These are phyloP conservation scores for Drosophila chauvacae DNA, from an alignment of 1,140 invertebrate species.

Conservation along the genomic window DNA sequence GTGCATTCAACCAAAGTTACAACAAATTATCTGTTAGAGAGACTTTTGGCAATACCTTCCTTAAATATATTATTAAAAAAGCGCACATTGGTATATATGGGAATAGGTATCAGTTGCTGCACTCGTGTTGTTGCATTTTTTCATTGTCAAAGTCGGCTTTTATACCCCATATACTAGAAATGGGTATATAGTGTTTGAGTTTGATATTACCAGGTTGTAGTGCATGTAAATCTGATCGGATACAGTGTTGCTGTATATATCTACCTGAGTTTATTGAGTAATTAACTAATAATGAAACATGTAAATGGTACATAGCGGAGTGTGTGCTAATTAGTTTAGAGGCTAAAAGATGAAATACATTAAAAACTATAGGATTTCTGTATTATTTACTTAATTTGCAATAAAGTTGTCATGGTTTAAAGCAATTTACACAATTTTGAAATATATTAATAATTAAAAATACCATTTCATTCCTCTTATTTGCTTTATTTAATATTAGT, in stretches of 20 bases:
- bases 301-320: neutral
- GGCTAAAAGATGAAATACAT: neutral
- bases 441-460: neutral
- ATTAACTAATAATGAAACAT: neutral
- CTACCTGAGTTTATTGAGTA: neutral
- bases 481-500: neutral
- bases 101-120: slow-evolving; percentile 2
- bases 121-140: slow-evolving; percentile 23
- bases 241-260: neutral
- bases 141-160: slow-evolving; percentile 62
- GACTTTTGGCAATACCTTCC: neutral
- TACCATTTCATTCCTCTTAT: neutral
- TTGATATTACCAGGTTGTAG: slow-evolving; percentile 22
- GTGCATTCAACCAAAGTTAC: slow-evolving; percentile 76
- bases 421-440: neutral
- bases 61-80: slow-evolving; percentile 21
- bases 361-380: neutral
- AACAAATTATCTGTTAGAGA: slow-evolving; percentile 15
- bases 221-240: neutral
- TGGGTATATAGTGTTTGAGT: slow-evolving; percentile 19
- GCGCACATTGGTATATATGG: neutral
- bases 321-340: neutral
- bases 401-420: neutral
- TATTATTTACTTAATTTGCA: neutral
- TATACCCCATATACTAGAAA: slow-evolving; percentile 7